Percentiles rank a stretch among this genome's conserved stretches.
phyloP scores from a whole-genome alignment of 2,888 invertebrate genomes.

The Eubasilissa splendida region DNA sequence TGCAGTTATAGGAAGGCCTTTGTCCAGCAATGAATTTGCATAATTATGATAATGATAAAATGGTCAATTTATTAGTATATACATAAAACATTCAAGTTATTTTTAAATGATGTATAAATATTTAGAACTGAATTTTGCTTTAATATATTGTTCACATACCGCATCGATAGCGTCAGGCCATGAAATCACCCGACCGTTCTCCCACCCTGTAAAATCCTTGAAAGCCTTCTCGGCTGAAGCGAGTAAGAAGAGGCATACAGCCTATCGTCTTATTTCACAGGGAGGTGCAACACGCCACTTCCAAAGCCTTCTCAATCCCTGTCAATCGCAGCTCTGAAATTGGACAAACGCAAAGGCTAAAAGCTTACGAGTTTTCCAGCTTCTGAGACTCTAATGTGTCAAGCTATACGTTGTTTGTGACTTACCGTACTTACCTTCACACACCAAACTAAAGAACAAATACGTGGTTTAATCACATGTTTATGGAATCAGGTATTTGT shows the following conservation, averaged over 20 bases:
- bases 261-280: constrained; percentile 10
- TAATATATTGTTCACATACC: constrained; percentile 5
- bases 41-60: too few species aligned
- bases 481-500: too few species aligned
- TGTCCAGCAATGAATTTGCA: too few species aligned
- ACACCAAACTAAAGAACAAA: too few species aligned
- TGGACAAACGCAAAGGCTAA: constrained; percentile 34
- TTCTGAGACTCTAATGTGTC: constrained; percentile 4
- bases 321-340: constrained; percentile 47
- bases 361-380: constrained; percentile 29
- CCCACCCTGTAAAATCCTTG: constrained; percentile 16
- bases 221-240: constrained; percentile 21
- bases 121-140: too few species aligned
- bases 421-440: too few species aligned
- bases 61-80: too few species aligned
- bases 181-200: constrained; percentile 27
- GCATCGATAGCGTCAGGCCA: constrained; percentile 16
- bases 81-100: too few species aligned
- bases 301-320: constrained; percentile 51
- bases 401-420: too few species aligned
- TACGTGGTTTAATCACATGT: too few species aligned
- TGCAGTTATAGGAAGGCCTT: too few species aligned
- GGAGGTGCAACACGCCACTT: constrained; percentile 14
- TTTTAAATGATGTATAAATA: too few species aligned
- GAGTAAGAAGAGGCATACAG: constrained; percentile 6